Evolutionary conservation across 2,113 vertebrate species (phyloP), one percentile per base, ranked within the genome.

Genomic region (Psephotus haematonotus): DNA sequence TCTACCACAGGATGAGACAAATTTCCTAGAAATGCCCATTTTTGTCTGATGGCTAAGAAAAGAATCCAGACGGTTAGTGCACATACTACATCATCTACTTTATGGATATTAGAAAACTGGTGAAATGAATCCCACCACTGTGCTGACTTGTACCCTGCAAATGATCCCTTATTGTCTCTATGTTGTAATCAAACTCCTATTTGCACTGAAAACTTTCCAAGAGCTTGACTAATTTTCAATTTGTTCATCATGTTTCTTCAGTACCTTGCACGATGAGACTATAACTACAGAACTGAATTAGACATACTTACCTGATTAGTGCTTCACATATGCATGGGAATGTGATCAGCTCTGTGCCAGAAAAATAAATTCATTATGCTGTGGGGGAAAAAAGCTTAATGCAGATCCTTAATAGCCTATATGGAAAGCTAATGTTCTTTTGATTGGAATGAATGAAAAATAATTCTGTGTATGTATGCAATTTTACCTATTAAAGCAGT

Each of bases 401-500:
- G 50, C 5, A 87, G 25, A 53, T 27, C 59, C 37, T 86, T 82
- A 69, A 82, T 35, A 86, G 29, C 46, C 62, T 83, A 24, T 47
- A 75, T 1, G 3, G 44, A 47, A 88, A 92, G 18, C 3, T 77
- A 77, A 94, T 29, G 15, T 29, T 75, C 29, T 79, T 93, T 62
- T 33, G 31, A 88, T 13, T 92, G 27, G 86, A 96, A 88, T 62
- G 22, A 92, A 94, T 37, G 16, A 72, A 86, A 91, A 92, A 71
- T 12, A 82, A 52, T 14, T 28, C 7, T 31, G n/a, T 0, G 0
- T 37, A 41, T 49, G 15, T 46, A 11, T 25, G 47, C 17, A 65
- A 13, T 31, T 82, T 22, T 97, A 98, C 98, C 98, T 86, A 98
- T 97, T n/a, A 98, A 86, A 46, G 96, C 98, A 18, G 99, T 99